Conservation (phyloP, 1,140 invertebrate species). For the Mactra quadrangularis region DNA sequence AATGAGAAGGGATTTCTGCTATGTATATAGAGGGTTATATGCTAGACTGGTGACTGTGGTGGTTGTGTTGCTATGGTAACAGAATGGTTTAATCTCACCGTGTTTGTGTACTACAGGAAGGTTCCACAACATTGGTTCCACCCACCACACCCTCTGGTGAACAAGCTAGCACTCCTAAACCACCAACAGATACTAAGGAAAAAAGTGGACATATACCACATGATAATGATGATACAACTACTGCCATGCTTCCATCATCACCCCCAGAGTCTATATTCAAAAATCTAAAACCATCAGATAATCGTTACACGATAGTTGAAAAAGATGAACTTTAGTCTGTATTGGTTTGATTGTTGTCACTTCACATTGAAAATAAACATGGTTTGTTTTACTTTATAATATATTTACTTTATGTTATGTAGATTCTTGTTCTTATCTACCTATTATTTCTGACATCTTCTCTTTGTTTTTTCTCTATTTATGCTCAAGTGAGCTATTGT, state of each 20-base stretch:
- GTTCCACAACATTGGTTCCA: not conserved
- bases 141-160: not conserved
- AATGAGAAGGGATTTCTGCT: no score
- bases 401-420: no score
- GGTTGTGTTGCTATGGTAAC: not conserved
- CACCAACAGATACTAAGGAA: not conserved
- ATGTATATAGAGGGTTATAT: no score
- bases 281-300: conserved; percentile 97
- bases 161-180: not conserved
- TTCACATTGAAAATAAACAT: no score
- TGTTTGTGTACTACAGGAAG: conserved; percentile 31
- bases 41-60: not conserved
- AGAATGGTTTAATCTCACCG: not conserved
- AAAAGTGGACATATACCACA: conserved; percentile 12
- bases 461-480: not conserved
- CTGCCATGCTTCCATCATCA: conserved; percentile 86
- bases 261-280: conserved; percentile 99
- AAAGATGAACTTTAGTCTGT: conserved; percentile 52
- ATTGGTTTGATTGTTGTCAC: not conserved
- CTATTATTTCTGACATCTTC: not conserved
- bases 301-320: conserved; percentile 93
- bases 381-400: no score
- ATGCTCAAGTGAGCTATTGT: not conserved
- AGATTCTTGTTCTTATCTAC: not conserved
- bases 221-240: conserved; percentile 20